Base-by-base conservation (phyloP, 2,888 invertebrate species). In the Ceramica pisi region DNA sequence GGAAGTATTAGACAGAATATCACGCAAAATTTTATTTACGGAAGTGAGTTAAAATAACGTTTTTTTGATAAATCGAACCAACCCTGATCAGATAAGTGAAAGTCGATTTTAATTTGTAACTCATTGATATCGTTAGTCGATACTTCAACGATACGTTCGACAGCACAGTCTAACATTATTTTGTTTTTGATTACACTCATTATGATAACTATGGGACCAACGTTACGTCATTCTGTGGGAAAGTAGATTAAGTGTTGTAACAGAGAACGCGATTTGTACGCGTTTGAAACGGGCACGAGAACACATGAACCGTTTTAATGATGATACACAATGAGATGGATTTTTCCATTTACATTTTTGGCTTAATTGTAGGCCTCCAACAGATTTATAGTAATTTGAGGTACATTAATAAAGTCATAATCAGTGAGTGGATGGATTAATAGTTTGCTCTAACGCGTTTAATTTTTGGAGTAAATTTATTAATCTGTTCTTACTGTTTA, bases 111-210 rank as follows among this genome's bases (percentile, higher is more conserved):
- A 74, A 73, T 78, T 74, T 74, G 35, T 71, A 80, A 82, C 71
- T 82, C 82, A 79, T 85, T 84, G 82, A 80, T 83, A 81, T n/a
- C 31, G 38, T 53, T 76, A 59, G 23, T 21, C 31, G 38, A 59
- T 76, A 59, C 31, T 21, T 23, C 70, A 9, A 26, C 16, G 31
- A 38, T 78, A 26, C n/a, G 70, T 70, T 80, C 71, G 70, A 75
- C 79, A 78, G 76, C 82, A 75, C 81, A 82, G 85, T 84, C 80
- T 79, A 81, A 82, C 78, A 68, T 59, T 67, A 82, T 82, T 87
- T 87, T 83, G 80, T 80, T 78, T 84, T 68, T 88, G 87, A 91
- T 91, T 91, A 89, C 89, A 84, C 85, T 87, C 81, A 91, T 91
- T 89, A 90, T 80, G 73, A 80, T 89, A 87, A 89, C 90, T 84